These are phyloP conservation scores for Lerema accius DNA, from an alignment of 1,140 invertebrate species.

Conservation along the genomic window DNA sequence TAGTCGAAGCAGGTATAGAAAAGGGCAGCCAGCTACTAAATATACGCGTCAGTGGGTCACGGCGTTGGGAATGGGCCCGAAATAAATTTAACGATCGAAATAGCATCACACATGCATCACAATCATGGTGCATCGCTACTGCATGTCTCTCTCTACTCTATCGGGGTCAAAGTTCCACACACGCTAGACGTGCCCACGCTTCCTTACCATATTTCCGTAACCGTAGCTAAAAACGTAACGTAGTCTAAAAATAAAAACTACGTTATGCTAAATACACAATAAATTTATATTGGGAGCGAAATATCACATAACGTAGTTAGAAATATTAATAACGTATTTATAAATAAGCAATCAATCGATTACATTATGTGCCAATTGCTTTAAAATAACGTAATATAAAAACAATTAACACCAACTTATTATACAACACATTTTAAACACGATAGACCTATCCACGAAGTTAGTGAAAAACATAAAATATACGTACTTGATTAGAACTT, in stretches of 20 bases:
- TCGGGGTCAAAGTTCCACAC: slow-evolving; percentile 13
- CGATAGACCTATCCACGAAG: too few relatives aligned
- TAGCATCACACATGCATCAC: slow-evolving; percentile 56
- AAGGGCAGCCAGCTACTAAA: slow-evolving; percentile 29
- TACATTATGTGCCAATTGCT: too few relatives aligned
- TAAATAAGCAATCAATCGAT: too few relatives aligned
- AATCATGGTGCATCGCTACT: slow-evolving; percentile 26
- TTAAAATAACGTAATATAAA: too few relatives aligned
- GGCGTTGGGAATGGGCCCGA: slow-evolving; percentile 57
- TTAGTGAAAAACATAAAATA: not conserved
- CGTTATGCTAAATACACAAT: not conserved
- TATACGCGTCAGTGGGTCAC: slow-evolving; percentile 61
- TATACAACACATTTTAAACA: too few relatives aligned
- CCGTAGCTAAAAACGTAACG: not conserved
- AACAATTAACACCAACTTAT: too few relatives aligned
- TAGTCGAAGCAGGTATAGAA: slow-evolving; percentile 51
- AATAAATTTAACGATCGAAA: slow-evolving; percentile 68
- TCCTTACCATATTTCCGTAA: slow-evolving; percentile 15
- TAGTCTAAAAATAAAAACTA: not conserved
- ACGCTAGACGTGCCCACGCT: slow-evolving; percentile 24
- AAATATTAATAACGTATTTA: too few relatives aligned
- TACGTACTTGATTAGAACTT: slow-evolving; percentile 15
- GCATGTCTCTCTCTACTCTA: slow-evolving; percentile 13
- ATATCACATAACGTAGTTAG: too few relatives aligned
- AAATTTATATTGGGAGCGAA: not conserved